Conservation (phyloP, 2,797 vertebrate species). For the Epinephelus coioides region DNA sequence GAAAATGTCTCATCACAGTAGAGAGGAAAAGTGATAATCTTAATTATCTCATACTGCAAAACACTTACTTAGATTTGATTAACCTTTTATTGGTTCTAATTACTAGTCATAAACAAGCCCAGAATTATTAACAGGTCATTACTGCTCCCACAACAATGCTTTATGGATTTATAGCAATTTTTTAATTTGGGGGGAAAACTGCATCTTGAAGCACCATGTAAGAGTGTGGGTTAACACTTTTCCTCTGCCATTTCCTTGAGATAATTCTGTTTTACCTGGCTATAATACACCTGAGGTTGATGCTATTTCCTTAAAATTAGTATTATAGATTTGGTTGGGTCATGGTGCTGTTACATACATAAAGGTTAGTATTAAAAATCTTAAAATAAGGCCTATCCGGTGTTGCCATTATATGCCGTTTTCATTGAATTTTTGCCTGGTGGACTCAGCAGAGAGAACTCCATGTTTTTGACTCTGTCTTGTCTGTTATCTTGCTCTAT, state of each 20-base stretch:
- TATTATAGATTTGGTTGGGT: not conserved
- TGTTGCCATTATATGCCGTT: not conserved
- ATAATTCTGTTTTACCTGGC: not conserved
- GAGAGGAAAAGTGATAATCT: not conserved
- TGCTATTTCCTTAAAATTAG: constrained; percentile 9
- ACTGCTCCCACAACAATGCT: too few relatives aligned
- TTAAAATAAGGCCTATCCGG: not conserved
- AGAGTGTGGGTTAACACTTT: not conserved
- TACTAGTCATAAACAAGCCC: not conserved
- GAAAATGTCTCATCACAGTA: not conserved
- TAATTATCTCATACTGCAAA: not conserved
- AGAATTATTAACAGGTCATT: not conserved
- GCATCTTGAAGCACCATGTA: not conserved
- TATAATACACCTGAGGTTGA: constrained; percentile 10
- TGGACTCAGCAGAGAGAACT: not conserved
- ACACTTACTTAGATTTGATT: not conserved
- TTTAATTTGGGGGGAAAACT: not conserved
- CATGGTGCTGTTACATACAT: not conserved
- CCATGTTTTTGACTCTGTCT: constrained; percentile 13
- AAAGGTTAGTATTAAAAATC: not conserved
- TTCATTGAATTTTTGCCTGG: constrained; percentile 45
- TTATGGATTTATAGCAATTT: not conserved
- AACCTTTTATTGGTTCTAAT: not conserved
- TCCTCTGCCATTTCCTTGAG: not conserved
- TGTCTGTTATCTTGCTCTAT: constrained; percentile 14